Evolutionary conservation across 2,888 invertebrate genomes (phyloP).

Genomic region (Pycnomerus fuliginosus): DNA sequence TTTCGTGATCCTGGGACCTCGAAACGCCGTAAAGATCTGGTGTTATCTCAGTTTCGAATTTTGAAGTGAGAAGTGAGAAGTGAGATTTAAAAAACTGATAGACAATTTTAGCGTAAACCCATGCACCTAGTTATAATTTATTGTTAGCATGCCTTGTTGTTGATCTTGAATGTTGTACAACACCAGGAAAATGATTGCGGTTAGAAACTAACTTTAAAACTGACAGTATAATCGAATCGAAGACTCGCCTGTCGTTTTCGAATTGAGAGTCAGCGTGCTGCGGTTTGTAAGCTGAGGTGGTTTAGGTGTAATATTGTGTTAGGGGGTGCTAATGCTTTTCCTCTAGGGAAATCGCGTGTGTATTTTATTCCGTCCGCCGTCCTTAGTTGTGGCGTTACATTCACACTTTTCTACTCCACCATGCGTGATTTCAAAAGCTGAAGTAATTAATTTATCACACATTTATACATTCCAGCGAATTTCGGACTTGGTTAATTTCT

Average conservation of each 20-base stretch:
- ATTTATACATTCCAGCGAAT: conserved; percentile 20
- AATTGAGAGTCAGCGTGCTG: conserved; percentile 28
- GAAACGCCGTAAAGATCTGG: too few species aligned
- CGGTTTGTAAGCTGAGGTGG: conserved; percentile 37
- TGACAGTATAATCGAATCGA: conserved; percentile 31
- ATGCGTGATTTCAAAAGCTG: conserved; percentile 21
- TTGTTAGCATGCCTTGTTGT: too few species aligned
- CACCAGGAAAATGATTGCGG: conserved; percentile 6
- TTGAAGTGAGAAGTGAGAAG: too few species aligned
- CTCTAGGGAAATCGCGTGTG: conserved; percentile 41
- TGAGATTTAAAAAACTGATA: too few species aligned
- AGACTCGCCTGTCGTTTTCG: conserved; percentile 23
- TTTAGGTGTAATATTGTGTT: conserved; percentile 42
- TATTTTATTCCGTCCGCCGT: conserved; percentile 27
- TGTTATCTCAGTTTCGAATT: too few species aligned
- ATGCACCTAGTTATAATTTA: too few species aligned
- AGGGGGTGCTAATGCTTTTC: conserved; percentile 41
- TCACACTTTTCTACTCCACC: neutral
- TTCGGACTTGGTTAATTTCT: conserved; percentile 8
- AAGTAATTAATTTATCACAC: conserved; percentile 25
- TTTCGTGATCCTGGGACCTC: too few species aligned
- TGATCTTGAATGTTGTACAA: too few species aligned
- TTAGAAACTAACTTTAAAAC: conserved; percentile 22
- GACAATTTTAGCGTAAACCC: too few species aligned
- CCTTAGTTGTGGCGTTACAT: conserved; percentile 1